Evolutionary conservation across 37 sponge, comb jelly and placozoan species (phyloP).

Genomic region (Cladorhizidae sp.): DNA sequence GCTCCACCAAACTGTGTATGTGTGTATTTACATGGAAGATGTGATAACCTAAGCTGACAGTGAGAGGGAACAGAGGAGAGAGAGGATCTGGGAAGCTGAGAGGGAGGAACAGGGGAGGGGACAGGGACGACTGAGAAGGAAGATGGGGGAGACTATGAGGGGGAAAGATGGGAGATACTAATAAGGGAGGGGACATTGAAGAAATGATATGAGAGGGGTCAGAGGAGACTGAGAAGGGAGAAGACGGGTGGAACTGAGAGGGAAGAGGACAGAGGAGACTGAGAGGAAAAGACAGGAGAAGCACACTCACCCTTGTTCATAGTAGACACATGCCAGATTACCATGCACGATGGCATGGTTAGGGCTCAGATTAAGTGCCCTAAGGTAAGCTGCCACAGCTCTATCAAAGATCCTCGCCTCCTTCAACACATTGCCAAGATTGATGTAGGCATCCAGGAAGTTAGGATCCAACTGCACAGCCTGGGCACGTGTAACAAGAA

Average conservation of each 20-base stretch:
- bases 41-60: too few relatives aligned
- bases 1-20: constrained; percentile 78
- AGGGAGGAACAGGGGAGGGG: not conserved
- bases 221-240: too few relatives aligned
- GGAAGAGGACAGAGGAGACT: not conserved
- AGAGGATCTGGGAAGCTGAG: not conserved
- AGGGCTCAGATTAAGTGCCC: constrained; percentile 94
- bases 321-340: constrained; percentile 99
- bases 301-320: constrained; percentile 96
- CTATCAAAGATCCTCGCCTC: constrained; percentile 99
- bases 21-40: too few relatives aligned
- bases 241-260: not conserved
- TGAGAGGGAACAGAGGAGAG: constrained; percentile 3
- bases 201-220: too few relatives aligned
- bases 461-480: constrained; percentile 95
- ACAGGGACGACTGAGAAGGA: not conserved
- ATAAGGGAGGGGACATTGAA: too few relatives aligned
- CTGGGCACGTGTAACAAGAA: constrained; percentile 24
- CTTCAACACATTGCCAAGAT: constrained; percentile 98
- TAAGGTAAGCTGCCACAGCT: constrained; percentile 94
- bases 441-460: constrained; percentile 99
- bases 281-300: not conserved
- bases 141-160: too few relatives aligned
- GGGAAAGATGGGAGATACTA: too few relatives aligned
- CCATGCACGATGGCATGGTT: constrained; percentile 98